These are phyloP conservation scores for Stomatorhinus ivindoensis DNA, from an alignment of 2,113 vertebrate genomes.

Conservation along the genomic window DNA sequence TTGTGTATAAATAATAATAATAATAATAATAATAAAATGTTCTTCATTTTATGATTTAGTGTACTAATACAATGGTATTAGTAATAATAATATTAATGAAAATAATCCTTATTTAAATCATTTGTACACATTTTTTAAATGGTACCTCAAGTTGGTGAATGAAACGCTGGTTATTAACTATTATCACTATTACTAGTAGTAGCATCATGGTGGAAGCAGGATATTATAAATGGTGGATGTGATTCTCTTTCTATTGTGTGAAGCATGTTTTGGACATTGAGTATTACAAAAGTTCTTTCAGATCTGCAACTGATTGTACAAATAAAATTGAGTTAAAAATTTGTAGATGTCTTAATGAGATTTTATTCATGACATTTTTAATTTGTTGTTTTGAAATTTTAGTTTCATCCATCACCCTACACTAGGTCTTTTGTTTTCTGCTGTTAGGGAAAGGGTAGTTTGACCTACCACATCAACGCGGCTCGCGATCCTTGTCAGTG, in stretches of 20 bases:
- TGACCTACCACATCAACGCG: neutral
- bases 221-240: neutral
- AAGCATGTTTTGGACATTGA: neutral
- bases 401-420: neutral
- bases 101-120: neutral
- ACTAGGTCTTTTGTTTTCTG: neutral
- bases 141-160: neutral
- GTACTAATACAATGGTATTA: too few species aligned
- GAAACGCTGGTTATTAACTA: neutral
- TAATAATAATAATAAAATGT: neutral
- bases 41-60: neutral
- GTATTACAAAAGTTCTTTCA: neutral
- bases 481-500: neutral
- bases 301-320: neutral
- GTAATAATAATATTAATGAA: neutral
- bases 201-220: neutral
- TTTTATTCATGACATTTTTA: neutral
- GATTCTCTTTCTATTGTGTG: neutral
- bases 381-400: neutral
- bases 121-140: neutral
- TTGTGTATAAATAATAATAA: neutral
- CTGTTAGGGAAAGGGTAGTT: neutral
- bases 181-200: neutral
- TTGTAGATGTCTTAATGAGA: neutral
- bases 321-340: neutral